Conservation (phyloP, 2,888 invertebrate species). For the Plutella xylostella region DNA sequence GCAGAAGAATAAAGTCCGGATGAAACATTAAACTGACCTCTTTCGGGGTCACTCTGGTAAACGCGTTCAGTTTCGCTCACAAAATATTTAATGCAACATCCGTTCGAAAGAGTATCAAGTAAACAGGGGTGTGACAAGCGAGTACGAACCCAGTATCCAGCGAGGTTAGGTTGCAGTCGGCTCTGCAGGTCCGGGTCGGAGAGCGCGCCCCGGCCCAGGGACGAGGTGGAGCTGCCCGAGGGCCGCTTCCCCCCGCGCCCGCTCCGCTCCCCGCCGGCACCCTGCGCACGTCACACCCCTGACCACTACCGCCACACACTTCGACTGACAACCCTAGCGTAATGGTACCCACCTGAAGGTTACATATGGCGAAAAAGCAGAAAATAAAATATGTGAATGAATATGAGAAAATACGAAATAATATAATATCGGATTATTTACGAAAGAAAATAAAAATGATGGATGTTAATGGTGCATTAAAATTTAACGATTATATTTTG, state of each 20-base stretch:
- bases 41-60: no score
- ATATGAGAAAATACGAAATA: background rate
- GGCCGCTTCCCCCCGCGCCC: slow-evolving; percentile 34
- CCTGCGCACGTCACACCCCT: slow-evolving; percentile 30
- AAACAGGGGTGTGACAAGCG: slow-evolving; percentile 15
- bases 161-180: slow-evolving; percentile 47
- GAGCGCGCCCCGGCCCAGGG: slow-evolving; percentile 50
- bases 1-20: no score
- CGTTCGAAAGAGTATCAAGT: background rate
- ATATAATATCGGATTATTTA: background rate
- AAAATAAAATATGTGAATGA: background rate
- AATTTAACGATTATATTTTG: no score
- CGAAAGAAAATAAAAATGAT: background rate
- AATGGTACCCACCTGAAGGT: background rate
- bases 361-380: background rate
- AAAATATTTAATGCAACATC: no score
- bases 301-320: slow-evolving; percentile 24
- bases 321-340: slow-evolving; percentile 9
- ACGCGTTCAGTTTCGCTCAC: no score
- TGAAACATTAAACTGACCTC: no score
- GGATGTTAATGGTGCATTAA: no score
- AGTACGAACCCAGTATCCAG: slow-evolving; percentile 56
- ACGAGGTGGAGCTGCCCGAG: slow-evolving; percentile 29
- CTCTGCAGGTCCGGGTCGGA: slow-evolving; percentile 57
- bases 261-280: slow-evolving; percentile 38